phyloP scores from a whole-genome alignment of 2,888 invertebrate species.

The Bedellia somnulentella region DNA sequence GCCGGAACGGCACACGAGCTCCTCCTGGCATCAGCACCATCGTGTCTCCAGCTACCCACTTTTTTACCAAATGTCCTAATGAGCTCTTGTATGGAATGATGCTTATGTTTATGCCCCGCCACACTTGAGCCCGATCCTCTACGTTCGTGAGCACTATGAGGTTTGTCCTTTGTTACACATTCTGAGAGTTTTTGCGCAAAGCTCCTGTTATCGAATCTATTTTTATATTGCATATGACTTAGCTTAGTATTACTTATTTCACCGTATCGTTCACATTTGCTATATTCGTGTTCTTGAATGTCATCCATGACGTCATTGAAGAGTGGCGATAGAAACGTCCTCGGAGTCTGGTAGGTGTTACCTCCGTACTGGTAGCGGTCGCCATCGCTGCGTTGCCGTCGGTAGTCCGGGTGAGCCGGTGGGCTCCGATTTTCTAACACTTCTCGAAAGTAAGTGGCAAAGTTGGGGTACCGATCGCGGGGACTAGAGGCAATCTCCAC shows the following conservation, averaged over 20 bases:
- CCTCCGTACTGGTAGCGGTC: slow-evolving; percentile 28
- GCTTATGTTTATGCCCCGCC: slow-evolving; percentile 50
- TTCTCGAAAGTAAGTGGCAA: slow-evolving; percentile 47
- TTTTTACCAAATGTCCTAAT: slow-evolving; percentile 76
- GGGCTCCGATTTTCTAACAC: slow-evolving; percentile 27
- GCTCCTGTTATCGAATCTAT: slow-evolving; percentile 39
- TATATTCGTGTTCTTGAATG: slow-evolving; percentile 49
- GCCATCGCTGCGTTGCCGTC: slow-evolving; percentile 24
- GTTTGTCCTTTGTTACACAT: slow-evolving; percentile 18
- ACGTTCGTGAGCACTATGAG: slow-evolving; percentile 22
- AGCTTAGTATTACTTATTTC: slow-evolving; percentile 43
- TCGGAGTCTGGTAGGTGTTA: slow-evolving; percentile 30
- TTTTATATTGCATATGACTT: slow-evolving; percentile 23
- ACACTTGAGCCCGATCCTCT: slow-evolving; percentile 36
- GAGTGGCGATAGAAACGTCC: slow-evolving; percentile 45
- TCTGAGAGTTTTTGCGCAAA: slow-evolving; percentile 45
- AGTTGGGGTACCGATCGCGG: slow-evolving; percentile 41
- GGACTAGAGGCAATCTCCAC: slow-evolving; percentile 41
- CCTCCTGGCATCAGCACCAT: slow-evolving; percentile 45
- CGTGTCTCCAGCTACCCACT: slow-evolving; percentile 71
- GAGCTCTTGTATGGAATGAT: slow-evolving; percentile 76
- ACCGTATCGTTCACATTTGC: slow-evolving; percentile 50
- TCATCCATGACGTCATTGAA: slow-evolving; percentile 50
- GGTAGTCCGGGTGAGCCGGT: slow-evolving; percentile 22
- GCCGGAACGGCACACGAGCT: slow-evolving; percentile 44